phyloP scores from a whole-genome alignment of 1,140 invertebrate genomes.

The Lordiphosa mommai region DNA sequence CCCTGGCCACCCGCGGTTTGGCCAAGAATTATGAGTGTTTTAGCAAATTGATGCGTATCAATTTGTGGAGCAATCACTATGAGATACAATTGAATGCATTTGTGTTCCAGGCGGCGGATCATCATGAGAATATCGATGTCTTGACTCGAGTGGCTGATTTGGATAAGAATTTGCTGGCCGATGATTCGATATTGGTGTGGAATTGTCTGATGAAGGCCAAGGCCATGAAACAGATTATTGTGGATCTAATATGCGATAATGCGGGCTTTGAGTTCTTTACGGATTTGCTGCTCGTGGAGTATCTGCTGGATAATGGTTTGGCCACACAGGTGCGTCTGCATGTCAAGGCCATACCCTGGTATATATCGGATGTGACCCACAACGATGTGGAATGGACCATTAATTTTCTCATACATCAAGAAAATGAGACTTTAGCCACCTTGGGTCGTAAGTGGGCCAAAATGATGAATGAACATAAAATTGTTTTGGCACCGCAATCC shows the following conservation, averaged over 20 bases:
- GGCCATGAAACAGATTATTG: constrained; percentile 35
- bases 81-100: constrained; percentile 83
- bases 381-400: constrained; percentile 89
- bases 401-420: constrained; percentile 76
- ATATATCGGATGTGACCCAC: constrained; percentile 92
- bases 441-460: constrained; percentile 82
- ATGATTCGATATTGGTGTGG: constrained; percentile 85
- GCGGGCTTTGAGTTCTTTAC: constrained; percentile 95
- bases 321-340: constrained; percentile 90
- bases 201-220: constrained; percentile 55
- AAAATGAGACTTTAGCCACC: constrained; percentile 50
- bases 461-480: constrained; percentile 80
- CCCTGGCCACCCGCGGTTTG: constrained; percentile 44
- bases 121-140: constrained; percentile 81
- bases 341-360: constrained; percentile 97
- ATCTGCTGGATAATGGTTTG: constrained; percentile 85
- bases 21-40: constrained; percentile 80
- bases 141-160: constrained; percentile 84
- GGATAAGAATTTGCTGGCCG: constrained; percentile 84
- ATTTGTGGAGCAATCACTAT: constrained; percentile 89
- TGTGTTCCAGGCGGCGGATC: constrained; percentile 86
- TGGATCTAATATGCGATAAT: constrained; percentile 95
- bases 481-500: constrained; percentile 81
- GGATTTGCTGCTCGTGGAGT: constrained; percentile 92
- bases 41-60: constrained; percentile 82